phyloP scores from a whole-genome alignment of 2,888 invertebrate species.

The Unio pictorum region DNA sequence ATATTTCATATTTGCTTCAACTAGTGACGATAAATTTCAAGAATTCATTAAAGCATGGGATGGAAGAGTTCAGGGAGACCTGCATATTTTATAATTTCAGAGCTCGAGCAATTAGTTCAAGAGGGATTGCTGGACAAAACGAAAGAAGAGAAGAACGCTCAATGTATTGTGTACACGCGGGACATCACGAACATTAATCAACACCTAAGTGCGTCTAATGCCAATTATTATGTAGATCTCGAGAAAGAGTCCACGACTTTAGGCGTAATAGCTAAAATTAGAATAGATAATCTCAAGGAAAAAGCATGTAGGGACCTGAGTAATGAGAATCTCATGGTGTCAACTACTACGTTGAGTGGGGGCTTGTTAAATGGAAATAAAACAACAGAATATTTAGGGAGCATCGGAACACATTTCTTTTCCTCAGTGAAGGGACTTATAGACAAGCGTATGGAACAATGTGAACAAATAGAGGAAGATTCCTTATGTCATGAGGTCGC shows the following conservation, averaged over 20 bases:
- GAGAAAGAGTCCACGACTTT: slow-evolving; percentile 4
- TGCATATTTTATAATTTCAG: slow-evolving; percentile 27
- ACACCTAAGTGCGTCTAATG: slow-evolving; percentile 28
- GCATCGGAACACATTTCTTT: slow-evolving; percentile 46
- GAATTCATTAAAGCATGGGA: no score
- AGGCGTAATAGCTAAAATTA: slow-evolving; percentile 10
- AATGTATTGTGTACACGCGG: slow-evolving; percentile 41
- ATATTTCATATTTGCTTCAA: no score
- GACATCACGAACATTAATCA: slow-evolving; percentile 33
- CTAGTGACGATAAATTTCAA: no score
- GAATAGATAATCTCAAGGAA: slow-evolving; percentile 8
- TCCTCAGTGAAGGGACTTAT: slow-evolving; percentile 42
- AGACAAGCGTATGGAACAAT: slow-evolving; percentile 37
- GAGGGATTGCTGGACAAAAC: slow-evolving; percentile 33
- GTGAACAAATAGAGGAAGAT: slow-evolving; percentile 34
- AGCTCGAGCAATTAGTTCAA: slow-evolving; percentile 43
- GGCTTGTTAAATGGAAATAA: slow-evolving; percentile 26
- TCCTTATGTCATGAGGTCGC: slow-evolving; percentile 49
- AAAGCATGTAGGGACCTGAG: slow-evolving; percentile 15
- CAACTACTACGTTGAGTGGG: slow-evolving; percentile 27
- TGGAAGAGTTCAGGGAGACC: not conserved
- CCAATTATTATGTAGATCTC: slow-evolving; percentile 30
- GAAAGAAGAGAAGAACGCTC: slow-evolving; percentile 17
- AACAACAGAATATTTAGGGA: slow-evolving; percentile 41
- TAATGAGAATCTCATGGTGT: slow-evolving; percentile 18